These are phyloP conservation scores for Troides aeacus DNA, from an alignment of 2,888 invertebrate species.

Conservation along the genomic window DNA sequence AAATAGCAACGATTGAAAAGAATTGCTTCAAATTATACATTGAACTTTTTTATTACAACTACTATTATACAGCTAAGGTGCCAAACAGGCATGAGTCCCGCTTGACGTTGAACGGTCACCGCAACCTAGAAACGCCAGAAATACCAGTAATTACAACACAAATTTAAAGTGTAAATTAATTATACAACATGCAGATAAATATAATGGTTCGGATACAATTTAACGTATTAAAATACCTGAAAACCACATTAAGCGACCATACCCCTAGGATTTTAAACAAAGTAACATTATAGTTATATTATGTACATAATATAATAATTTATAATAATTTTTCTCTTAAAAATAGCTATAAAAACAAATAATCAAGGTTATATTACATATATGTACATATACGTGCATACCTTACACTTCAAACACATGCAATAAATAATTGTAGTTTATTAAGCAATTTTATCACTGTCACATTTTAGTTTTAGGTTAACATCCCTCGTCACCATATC, in stretches of 20 bases:
- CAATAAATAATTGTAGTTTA: neutral
- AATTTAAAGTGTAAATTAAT: neutral
- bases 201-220: neutral
- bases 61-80: no score
- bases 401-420: slow-evolving; percentile 3
- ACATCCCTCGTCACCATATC: slow-evolving; percentile 7
- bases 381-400: neutral
- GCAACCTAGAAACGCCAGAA: no score
- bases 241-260: neutral
- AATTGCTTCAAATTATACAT: neutral
- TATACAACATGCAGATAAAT: slow-evolving; percentile 1
- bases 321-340: neutral
- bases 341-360: neutral
- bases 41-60: neutral
- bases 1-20: slow-evolving; percentile 34
- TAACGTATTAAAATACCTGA: neutral
- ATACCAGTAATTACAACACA: neutral
- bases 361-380: neutral
- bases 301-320: neutral
- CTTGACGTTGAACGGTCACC: no score
- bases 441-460: slow-evolving; percentile 13
- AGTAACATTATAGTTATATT: neutral
- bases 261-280: neutral
- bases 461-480: neutral
- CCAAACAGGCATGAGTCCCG: no score